Percentiles rank a stretch among this genome's conserved stretches.
phyloP scores from a whole-genome alignment of 2,113 vertebrate species.

The Antechinus stuartii region DNA sequence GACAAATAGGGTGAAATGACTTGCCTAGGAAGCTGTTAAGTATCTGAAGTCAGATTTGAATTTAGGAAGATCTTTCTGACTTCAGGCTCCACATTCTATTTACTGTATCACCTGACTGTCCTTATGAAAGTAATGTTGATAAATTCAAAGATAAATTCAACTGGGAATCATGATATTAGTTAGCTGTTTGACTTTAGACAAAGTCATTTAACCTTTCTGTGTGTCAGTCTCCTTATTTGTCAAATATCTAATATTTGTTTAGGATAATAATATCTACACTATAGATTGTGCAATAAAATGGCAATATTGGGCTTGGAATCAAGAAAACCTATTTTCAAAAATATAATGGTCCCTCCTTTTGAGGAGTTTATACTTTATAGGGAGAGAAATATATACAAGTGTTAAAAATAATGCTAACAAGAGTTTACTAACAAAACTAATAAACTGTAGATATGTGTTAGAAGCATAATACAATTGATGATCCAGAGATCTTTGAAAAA shows the following conservation, averaged over 20 bases:
- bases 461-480: too few relatives aligned
- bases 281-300: not conserved
- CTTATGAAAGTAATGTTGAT: not conserved
- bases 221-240: not conserved
- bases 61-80: not conserved
- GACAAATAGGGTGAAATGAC: not conserved
- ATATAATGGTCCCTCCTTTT: too few relatives aligned
- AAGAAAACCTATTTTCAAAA: not conserved
- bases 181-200: not conserved
- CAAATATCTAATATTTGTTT: not conserved
- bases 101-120: not conserved
- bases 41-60: not conserved
- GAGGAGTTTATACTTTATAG: too few relatives aligned
- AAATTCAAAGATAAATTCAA: not conserved
- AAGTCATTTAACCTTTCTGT: constrained; percentile 16
- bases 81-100: not conserved
- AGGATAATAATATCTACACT: not conserved
- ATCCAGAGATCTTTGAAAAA: too few relatives aligned
- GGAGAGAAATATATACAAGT: too few relatives aligned
- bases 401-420: too few relatives aligned
- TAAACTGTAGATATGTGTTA: too few relatives aligned
- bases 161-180: not conserved
- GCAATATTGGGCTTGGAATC: not conserved
- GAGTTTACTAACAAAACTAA: too few relatives aligned
- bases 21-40: not conserved